These are phyloP conservation scores for Andrena marginata DNA, from an alignment of 2,888 invertebrate species.

Conservation along the genomic window DNA sequence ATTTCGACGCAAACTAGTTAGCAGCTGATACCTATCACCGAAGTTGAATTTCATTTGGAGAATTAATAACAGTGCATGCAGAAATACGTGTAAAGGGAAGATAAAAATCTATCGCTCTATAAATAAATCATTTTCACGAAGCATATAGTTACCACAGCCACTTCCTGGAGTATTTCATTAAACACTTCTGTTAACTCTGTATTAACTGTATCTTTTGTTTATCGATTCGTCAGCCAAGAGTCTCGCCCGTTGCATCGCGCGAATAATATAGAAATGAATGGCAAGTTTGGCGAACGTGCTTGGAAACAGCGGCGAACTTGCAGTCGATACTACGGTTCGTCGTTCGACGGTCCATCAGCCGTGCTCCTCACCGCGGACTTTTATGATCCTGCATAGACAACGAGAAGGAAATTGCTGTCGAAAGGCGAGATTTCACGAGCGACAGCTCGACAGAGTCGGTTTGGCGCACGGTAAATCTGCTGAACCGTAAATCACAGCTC, in stretches of 20 bases:
- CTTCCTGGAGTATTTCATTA: constrained; percentile 29
- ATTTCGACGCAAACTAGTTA: no score
- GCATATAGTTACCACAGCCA: no score
- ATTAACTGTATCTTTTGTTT: no score
- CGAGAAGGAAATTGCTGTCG: constrained; percentile 50
- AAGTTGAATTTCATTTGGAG: no score
- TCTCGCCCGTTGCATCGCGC: neutral
- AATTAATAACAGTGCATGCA: no score
- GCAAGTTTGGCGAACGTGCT: constrained; percentile 4
- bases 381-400: constrained; percentile 44
- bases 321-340: constrained; percentile 10
- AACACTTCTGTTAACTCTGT: neutral
- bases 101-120: no score
- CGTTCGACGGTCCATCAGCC: constrained; percentile 19
- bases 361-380: constrained; percentile 18
- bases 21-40: no score
- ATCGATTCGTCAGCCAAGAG: neutral
- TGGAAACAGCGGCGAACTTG: neutral
- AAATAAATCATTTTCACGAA: no score
- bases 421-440: constrained; percentile 54
- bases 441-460: constrained; percentile 10
- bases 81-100: no score
- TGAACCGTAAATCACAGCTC: constrained; percentile 39
- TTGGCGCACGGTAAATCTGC: constrained; percentile 4
- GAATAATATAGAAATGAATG: constrained; percentile 12